Base-by-base conservation (phyloP, 2,113 vertebrate species). In the Oxygymnocypris stewartii region DNA sequence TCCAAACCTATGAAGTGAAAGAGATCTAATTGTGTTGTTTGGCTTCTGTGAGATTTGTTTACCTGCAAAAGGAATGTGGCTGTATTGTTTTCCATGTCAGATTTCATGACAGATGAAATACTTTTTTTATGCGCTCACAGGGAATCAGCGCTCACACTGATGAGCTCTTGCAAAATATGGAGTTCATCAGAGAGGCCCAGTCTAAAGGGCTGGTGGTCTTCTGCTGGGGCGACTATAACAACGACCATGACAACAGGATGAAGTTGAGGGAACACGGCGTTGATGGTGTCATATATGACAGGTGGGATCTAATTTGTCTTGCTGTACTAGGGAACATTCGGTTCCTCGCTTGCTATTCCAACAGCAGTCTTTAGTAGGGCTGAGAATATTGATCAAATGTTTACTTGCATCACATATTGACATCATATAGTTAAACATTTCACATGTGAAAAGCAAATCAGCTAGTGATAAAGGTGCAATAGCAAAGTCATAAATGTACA, bases 221-320 rank as follows among this genome's bases (percentile, higher is more conserved):
- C 92, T 96, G 97, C 63, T 99, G 98, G 98, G 98, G 98, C 0
- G 97, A 99, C 16, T 96, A 99, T 85, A 97, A 97, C 91, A 99
- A 99, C 18, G 95, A 98, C 65, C 96, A 96, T 0, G 96, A 97
- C n/a, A 99, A 93, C 93, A 94, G 98, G 85, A 96, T 88, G 90
- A 96, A 91, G 84, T 89, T 99, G 91, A 96, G 94, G 88, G 96
- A 97, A 87, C 94, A 95, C 84, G 96, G 97, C 44, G 96, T 99
- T 51, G 94, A 98, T 87, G 98, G 98, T 51, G 94, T 99, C 44
- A 97, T 99, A 92, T 98, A 99, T 89, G 98, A 99, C 92, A 97
- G 97, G 98, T 99, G 92, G 71, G 89, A 87, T 44, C 85, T 79
- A 90, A 89, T 79, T 79, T 12, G 51, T 59, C 74, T 49, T 49